phyloP scores from a whole-genome alignment of 2,113 vertebrate genomes.

The Dicerorhinus sumatrensis region DNA sequence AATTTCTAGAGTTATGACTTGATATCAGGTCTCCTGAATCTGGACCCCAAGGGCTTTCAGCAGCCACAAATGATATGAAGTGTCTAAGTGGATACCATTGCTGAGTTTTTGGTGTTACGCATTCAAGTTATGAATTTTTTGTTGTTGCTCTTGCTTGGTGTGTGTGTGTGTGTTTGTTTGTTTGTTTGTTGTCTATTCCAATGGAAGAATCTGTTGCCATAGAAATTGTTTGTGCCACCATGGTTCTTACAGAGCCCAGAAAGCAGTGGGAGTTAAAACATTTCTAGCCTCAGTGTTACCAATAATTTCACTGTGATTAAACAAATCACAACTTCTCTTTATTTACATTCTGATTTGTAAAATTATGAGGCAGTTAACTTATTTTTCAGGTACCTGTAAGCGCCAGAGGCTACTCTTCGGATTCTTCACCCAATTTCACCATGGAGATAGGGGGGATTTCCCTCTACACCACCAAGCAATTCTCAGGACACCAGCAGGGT shows the following conservation, averaged over 20 bases:
- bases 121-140: neutral
- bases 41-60: neutral
- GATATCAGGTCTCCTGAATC: neutral
- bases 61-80: neutral
- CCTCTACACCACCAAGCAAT: neutral
- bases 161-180: neutral
- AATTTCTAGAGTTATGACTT: neutral
- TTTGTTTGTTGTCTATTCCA: neutral
- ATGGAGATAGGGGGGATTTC: neutral
- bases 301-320: neutral
- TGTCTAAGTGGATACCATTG: neutral
- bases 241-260: neutral
- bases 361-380: neutral
- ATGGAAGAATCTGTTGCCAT: neutral
- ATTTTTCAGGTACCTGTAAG: neutral
- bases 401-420: neutral
- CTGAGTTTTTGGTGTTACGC: neutral
- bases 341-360: neutral
- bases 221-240: neutral
- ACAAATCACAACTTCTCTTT: neutral
- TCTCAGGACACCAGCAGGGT: neutral
- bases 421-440: neutral
- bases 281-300: neutral
- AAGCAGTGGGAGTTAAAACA: neutral
- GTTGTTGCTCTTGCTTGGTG: neutral